Conservation (phyloP, 2,113 vertebrate genomes). For the Mungos mungo region DNA sequence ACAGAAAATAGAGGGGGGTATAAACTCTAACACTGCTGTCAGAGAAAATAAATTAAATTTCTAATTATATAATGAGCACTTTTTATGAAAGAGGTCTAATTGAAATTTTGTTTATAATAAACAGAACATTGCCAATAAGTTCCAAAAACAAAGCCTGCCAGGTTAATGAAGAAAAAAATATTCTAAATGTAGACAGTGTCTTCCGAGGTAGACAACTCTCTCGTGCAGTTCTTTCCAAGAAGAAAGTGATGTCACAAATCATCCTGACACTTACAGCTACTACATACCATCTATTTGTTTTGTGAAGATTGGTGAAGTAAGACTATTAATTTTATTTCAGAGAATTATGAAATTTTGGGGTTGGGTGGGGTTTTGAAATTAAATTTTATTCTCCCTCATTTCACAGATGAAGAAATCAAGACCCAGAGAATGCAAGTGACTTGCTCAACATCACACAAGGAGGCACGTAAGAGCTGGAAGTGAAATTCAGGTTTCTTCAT, state of each 20-base stretch:
- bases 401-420: background rate
- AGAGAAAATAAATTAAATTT: background rate
- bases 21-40: background rate
- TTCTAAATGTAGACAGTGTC: background rate
- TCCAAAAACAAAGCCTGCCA: background rate
- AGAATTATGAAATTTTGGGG: constrained; percentile 2
- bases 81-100: background rate
- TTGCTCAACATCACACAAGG: background rate
- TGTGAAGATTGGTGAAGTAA: background rate
- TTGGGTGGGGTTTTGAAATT: background rate
- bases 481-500: background rate
- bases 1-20: background rate
- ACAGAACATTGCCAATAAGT: background rate
- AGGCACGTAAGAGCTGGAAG: background rate
- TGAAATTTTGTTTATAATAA: constrained; percentile 26
- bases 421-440: background rate
- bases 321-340: background rate
- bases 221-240: background rate
- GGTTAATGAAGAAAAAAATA: background rate
- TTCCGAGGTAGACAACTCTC: background rate
- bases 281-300: background rate
- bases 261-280: background rate
- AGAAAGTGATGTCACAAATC: background rate
- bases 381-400: background rate
- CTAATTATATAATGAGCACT: background rate